Conservation (phyloP, 2,888 invertebrate genomes). For the Beris chalybata region DNA sequence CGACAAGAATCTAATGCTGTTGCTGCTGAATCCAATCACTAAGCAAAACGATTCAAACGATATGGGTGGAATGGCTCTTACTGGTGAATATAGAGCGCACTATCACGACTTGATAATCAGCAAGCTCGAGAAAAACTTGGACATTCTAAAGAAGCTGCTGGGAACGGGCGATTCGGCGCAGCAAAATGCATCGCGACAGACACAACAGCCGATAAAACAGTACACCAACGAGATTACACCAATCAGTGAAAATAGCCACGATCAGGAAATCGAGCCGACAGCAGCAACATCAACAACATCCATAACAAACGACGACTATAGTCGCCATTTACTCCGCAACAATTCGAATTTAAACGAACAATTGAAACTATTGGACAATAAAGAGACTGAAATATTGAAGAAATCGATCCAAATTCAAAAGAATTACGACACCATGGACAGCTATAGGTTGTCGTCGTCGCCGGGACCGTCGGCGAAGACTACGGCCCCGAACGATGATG, state of each 20-base stretch:
- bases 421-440: slow-evolving; percentile 36
- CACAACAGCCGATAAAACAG: not conserved
- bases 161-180: slow-evolving; percentile 41
- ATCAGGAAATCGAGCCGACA: not conserved
- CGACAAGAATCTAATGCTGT: slow-evolving; percentile 50
- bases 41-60: slow-evolving; percentile 29
- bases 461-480: slow-evolving; percentile 1
- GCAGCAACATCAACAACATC: not conserved
- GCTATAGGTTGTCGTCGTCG: slow-evolving; percentile 11
- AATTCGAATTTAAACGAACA: slow-evolving; percentile 54
- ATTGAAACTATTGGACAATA: slow-evolving; percentile 49
- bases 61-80: not conserved
- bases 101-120: slow-evolving; percentile 47
- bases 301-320: slow-evolving; percentile 36
- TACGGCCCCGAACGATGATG: not conserved
- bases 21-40: slow-evolving; percentile 51
- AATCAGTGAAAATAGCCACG: not conserved
- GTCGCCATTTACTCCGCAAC: slow-evolving; percentile 48
- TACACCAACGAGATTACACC: too few relatives aligned
- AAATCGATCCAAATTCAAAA: slow-evolving; percentile 38
- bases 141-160: slow-evolving; percentile 52
- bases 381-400: slow-evolving; percentile 50
- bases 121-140: slow-evolving; percentile 53
- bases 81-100: slow-evolving; percentile 12
- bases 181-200: not conserved